Evolutionary conservation across 2,797 vertebrate genomes (phyloP), one percentile per base, ranked within the genome.

Genomic region (Morus bassanus): DNA sequence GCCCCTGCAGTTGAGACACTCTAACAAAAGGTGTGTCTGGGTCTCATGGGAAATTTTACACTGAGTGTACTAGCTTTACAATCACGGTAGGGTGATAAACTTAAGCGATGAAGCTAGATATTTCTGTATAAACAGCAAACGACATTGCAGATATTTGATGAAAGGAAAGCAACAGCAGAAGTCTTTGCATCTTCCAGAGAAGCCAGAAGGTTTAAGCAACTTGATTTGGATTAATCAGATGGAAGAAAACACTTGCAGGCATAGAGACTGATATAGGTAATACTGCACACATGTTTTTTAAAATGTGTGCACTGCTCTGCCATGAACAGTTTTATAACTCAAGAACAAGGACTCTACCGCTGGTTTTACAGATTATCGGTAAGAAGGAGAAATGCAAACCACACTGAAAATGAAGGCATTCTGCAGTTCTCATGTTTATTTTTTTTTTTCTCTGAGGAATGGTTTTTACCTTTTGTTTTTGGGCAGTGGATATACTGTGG

Each of bases 201-300:
- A 86, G 31, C 9, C n/a, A 79, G 54, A 76, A 88, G 43, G 56
- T 57, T 88, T 88, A 85, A 70, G 54, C 18, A 85, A 63, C 59
- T 77, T 85, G 41, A 51, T 85, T 92, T 88, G 83, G 70, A 83
- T 88, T 83, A 89, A 92, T 82, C 70, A 92, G 54, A 79, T 48
- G 43, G 59, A 93, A 57, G 27, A 59, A 91, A 92, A 87, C 31
- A 85, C 54, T 77, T 68, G 7, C 23, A 93, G 50, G 19, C 54
- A 88, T 41, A 81, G 31, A 88, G 16, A 25, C 69, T 67, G 50
- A 53, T 72, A 28, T 56, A 78, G 51, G 39, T 51, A 89, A 61
- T 35, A 54, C 12, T 22, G 73, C 27, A 76, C 53, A 60, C 35
- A 33, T 9, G 24, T 37, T 84, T 80, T 72, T 18, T 37, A 63